These are phyloP conservation scores for Itoplectis maculator DNA, from an alignment of 2,888 invertebrate species.

Conservation along the genomic window DNA sequence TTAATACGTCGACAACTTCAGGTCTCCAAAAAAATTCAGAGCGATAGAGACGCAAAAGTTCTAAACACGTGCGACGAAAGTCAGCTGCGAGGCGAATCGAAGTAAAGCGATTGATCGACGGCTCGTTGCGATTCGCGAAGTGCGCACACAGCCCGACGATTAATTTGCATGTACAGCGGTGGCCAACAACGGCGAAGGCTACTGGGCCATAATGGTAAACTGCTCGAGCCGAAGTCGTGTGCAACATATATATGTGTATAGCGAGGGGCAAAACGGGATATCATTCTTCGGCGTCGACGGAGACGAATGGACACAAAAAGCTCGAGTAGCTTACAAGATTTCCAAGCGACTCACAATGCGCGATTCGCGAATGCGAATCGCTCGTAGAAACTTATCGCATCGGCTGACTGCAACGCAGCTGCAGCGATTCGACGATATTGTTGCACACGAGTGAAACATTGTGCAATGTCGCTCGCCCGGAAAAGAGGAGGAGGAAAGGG, in stretches of 20 bases:
- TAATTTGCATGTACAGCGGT: conserved; percentile 41
- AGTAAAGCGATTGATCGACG: conserved; percentile 38
- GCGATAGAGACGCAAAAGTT: neutral
- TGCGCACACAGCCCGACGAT: conserved; percentile 31
- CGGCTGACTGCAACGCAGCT: neutral
- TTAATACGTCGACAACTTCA: conserved; percentile 39
- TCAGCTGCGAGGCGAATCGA: neutral
- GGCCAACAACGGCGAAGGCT: conserved; percentile 47
- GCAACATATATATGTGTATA: neutral
- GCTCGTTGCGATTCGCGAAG: conserved; percentile 40
- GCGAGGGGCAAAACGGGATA: no score
- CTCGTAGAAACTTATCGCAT: neutral
- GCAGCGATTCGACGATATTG: conserved; percentile 25
- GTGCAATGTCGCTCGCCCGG: conserved; percentile 44
- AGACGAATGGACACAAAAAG: conserved; percentile 40
- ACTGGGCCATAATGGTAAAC: conserved; percentile 56
- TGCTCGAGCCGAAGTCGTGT: conserved; percentile 36
- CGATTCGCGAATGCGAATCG: neutral
- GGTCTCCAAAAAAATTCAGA: neutral
- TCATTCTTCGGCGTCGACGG: no score
- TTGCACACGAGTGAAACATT: conserved; percentile 31
- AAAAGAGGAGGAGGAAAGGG: no score
- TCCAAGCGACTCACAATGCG: conserved; percentile 7
- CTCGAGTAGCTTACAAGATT: neutral
- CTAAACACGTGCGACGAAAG: conserved; percentile 7